Evolutionary conservation across 2,888 invertebrate genomes (phyloP).

Genomic region (Apamea crenata): DNA sequence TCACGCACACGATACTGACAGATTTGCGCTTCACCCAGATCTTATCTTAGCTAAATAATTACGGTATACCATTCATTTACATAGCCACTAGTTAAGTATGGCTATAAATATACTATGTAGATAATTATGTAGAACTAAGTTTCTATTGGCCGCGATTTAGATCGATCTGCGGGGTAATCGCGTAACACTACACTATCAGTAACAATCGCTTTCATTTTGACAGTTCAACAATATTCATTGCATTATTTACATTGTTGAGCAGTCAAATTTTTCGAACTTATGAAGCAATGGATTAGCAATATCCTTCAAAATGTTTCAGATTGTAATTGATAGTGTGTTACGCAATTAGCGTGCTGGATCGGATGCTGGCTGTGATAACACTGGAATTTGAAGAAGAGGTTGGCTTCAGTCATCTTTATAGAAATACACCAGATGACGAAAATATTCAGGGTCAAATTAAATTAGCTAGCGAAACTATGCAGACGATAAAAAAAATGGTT

Average conservation of each 20-base stretch:
- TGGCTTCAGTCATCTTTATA: not conserved
- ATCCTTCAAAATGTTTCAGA: too few relatives aligned
- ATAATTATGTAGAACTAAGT: not conserved
- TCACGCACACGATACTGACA: conserved; percentile 49
- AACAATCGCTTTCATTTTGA: too few relatives aligned
- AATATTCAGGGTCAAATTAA: not conserved
- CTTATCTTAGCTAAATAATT: conserved; percentile 50
- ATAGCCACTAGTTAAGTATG: not conserved
- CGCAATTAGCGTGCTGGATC: too few relatives aligned
- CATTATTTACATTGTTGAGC: too few relatives aligned
- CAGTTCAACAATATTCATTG: too few relatives aligned
- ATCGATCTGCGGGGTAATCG: not conserved
- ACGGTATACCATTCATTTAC: conserved; percentile 35
- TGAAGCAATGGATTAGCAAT: too few relatives aligned
- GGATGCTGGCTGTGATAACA: not conserved
- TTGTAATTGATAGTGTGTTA: too few relatives aligned
- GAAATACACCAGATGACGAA: not conserved
- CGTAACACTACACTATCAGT: too few relatives aligned
- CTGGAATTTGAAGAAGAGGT: not conserved
- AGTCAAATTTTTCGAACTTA: too few relatives aligned
- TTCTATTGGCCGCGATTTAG: conserved; percentile 12
- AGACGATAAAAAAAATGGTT: not conserved
- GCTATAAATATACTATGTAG: conserved; percentile 25
- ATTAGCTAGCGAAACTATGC: not conserved
- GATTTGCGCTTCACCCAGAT: conserved; percentile 50